A percentile compares a stretch with the other conserved stretches of the same genome.
Conservation (phyloP, 2,113 vertebrate genomes). For the Ciconia stormi region DNA sequence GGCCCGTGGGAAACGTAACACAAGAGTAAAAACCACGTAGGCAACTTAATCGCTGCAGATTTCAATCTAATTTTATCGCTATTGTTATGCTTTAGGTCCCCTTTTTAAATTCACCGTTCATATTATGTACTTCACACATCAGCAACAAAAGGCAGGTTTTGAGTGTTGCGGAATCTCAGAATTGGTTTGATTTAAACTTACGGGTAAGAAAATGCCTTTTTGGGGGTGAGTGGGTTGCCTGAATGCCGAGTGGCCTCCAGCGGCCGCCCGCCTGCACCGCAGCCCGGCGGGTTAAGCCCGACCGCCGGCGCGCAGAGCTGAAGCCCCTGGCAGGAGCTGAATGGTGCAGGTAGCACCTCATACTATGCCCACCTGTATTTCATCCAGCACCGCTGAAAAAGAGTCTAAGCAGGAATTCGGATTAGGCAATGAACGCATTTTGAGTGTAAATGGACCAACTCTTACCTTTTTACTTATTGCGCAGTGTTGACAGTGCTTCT, state of each 20-base stretch:
- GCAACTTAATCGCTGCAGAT: neutral
- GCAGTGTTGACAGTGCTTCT: neutral
- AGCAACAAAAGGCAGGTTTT: neutral
- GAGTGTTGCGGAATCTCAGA: neutral
- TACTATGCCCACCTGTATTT: neutral
- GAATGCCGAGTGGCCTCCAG: slow-evolving; percentile 70
- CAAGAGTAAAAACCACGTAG: neutral
- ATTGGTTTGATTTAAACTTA: neutral
- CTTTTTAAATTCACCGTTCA: slow-evolving; percentile 21
- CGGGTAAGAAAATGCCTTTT: neutral
- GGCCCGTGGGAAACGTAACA: neutral
- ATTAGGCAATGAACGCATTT: neutral
- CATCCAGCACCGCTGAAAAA: neutral
- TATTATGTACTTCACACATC: slow-evolving; percentile 51
- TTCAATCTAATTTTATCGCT: slow-evolving; percentile 6
- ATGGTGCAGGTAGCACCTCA: neutral
- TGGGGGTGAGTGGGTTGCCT: slow-evolving; percentile 7
- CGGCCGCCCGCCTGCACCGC: neutral
- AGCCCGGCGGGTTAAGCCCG: neutral
- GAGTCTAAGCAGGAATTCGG: neutral
- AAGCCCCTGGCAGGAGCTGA: neutral
- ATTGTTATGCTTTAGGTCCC: neutral
- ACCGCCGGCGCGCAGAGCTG: neutral
- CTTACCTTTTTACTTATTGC: neutral
- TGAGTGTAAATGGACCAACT: neutral